Conservation (phyloP, 2,113 vertebrate species). For the Mirza zaza region DNA sequence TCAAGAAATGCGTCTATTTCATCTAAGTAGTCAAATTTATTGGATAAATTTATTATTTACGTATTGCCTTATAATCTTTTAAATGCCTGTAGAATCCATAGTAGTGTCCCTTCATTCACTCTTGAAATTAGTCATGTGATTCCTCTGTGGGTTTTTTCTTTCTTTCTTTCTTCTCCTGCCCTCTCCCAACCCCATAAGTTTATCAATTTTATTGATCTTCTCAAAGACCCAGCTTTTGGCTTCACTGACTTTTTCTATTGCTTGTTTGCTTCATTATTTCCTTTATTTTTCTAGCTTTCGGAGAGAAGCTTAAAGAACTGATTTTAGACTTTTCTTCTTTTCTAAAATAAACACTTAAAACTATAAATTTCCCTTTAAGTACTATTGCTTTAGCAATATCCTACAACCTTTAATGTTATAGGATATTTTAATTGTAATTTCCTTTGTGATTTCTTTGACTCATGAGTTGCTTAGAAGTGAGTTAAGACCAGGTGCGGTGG, state of each 20-base stretch:
- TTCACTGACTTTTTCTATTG: neutral
- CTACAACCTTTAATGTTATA: neutral
- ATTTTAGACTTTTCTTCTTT: neutral
- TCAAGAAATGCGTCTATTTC: neutral
- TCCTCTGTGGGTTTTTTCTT: neutral
- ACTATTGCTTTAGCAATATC: neutral
- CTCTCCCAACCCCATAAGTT: neutral
- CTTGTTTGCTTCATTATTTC: neutral
- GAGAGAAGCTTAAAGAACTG: neutral
- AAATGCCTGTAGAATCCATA: neutral
- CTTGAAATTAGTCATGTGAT: neutral
- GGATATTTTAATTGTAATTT: neutral
- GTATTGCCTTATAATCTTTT: neutral
- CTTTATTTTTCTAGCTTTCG: neutral
- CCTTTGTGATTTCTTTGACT: neutral
- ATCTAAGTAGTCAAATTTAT: neutral
- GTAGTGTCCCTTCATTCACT: neutral
- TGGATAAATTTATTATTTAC: neutral
- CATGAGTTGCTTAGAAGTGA: neutral
- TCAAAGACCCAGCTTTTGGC: neutral
- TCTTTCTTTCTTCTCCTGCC: neutral
- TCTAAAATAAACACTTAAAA: neutral
- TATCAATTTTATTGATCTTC: neutral
- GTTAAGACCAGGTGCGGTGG: too few relatives aligned
- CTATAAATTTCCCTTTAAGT: neutral